Percentiles rank a stretch among this genome's conserved stretches.
These are phyloP conservation scores for Chymomyza caudatula DNA, from an alignment of 2,888 invertebrate species.

Conservation along the genomic window DNA sequence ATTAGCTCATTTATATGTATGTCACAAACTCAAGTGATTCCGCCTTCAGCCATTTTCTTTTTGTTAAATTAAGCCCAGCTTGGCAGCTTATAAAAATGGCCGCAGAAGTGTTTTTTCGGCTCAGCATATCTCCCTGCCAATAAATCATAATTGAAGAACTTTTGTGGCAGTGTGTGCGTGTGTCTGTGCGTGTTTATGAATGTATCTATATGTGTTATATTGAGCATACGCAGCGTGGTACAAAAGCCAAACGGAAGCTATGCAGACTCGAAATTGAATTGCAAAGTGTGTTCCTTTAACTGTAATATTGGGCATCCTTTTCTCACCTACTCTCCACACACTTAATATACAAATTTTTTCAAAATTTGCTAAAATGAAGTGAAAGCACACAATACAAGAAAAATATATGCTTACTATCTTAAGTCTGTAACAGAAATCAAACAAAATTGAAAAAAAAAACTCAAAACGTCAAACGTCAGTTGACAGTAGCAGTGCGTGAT, in stretches of 20 bases:
- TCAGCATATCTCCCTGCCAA: neutral
- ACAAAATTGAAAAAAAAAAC: slow-evolving; percentile 7
- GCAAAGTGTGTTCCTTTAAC: slow-evolving; percentile 46
- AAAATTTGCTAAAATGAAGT: slow-evolving; percentile 33
- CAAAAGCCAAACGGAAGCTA: slow-evolving; percentile 14
- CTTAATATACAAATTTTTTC: slow-evolving; percentile 54
- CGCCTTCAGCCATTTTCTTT: neutral
- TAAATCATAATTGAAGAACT: slow-evolving; percentile 7
- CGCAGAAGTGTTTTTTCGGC: neutral
- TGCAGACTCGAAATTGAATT: slow-evolving; percentile 57
- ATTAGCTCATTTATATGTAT: neutral
- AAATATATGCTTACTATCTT: neutral
- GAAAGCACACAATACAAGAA: too few species aligned
- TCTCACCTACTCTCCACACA: neutral
- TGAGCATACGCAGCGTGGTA: slow-evolving; percentile 23
- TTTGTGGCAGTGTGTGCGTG: neutral
- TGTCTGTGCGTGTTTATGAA: neutral
- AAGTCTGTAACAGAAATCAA: slow-evolving; percentile 15
- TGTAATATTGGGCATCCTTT: neutral
- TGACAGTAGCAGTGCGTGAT: neutral
- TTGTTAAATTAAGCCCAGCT: neutral
- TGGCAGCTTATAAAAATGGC: neutral
- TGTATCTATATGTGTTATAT: slow-evolving; percentile 7
- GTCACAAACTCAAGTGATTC: neutral
- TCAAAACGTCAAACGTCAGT: neutral